A percentile compares a stretch with the other conserved stretches of the same genome.
phyloP scores from a whole-genome alignment of 2,113 vertebrate genomes.

The Cololabis saira region DNA sequence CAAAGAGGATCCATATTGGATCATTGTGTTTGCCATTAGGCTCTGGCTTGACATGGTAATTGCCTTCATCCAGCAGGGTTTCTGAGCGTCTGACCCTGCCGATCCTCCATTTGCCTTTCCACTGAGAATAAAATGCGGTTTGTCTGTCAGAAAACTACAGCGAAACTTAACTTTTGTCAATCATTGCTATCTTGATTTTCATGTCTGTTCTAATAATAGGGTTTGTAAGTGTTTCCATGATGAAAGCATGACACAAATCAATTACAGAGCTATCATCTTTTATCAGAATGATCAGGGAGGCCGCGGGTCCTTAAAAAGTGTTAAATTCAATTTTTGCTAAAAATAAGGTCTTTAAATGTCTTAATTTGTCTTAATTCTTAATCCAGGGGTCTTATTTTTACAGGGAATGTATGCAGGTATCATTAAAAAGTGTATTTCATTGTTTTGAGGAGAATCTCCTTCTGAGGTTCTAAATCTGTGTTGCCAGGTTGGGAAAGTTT shows the following conservation, averaged over 20 bases:
- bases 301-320: too few relatives aligned
- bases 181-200: neutral
- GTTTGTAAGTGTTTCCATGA: neutral
- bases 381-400: too few relatives aligned
- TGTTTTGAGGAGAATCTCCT: too few relatives aligned
- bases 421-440: too few relatives aligned
- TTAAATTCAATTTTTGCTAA: too few relatives aligned
- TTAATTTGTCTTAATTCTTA: too few relatives aligned
- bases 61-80: slow-evolving; percentile 43
- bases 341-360: too few relatives aligned
- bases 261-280: neutral
- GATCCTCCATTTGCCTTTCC: slow-evolving; percentile 40
- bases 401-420: too few relatives aligned
- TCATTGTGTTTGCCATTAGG: slow-evolving; percentile 61
- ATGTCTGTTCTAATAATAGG: neutral
- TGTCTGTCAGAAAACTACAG: slow-evolving; percentile 9
- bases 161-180: neutral
- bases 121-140: slow-evolving; percentile 2
- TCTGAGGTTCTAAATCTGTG: too few relatives aligned
- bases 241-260: slow-evolving; percentile 4
- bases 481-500: too few relatives aligned
- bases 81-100: slow-evolving; percentile 27
- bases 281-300: too few relatives aligned
- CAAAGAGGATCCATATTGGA: slow-evolving; percentile 53
- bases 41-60: slow-evolving; percentile 56